phyloP scores from a whole-genome alignment of 2,888 invertebrate species.

The Cataglyphis albicans region DNA sequence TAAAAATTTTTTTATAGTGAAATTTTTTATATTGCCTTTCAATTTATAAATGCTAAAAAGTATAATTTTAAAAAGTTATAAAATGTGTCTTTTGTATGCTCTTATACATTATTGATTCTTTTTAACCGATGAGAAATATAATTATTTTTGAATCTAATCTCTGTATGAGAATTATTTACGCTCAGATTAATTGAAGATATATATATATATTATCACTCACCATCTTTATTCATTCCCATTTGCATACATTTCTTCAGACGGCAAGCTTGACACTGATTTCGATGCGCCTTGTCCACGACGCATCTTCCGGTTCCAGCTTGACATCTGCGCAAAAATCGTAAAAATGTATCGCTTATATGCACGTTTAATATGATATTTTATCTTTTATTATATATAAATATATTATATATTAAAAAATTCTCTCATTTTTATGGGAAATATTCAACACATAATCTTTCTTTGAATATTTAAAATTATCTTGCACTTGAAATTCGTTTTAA shows the following conservation, averaged over 20 bases:
- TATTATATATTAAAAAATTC: background rate
- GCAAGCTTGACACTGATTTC: constrained; percentile 99
- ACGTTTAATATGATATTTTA: background rate
- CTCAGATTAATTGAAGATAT: background rate
- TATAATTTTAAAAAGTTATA: background rate
- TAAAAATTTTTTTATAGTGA: background rate
- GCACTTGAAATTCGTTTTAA: background rate
- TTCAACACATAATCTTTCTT: background rate
- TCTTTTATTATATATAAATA: background rate
- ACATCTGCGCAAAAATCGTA: constrained; percentile 90
- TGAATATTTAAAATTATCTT: background rate
- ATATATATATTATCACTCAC: constrained; percentile 88
- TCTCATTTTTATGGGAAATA: background rate
- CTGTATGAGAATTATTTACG: background rate
- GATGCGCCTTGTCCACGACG: constrained; percentile 98
- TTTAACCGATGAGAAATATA: background rate
- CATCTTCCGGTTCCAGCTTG: constrained; percentile 99
- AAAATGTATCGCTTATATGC: background rate
- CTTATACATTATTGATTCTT: background rate
- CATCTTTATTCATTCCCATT: constrained; percentile 99
- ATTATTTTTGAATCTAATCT: background rate
- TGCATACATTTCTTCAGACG: constrained; percentile 98
- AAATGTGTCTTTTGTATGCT: background rate
- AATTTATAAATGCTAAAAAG: background rate
- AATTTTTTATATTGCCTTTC: background rate